Evolutionary conservation across 1,140 invertebrate species (phyloP).

Genomic region (Episyrphus balteatus): DNA sequence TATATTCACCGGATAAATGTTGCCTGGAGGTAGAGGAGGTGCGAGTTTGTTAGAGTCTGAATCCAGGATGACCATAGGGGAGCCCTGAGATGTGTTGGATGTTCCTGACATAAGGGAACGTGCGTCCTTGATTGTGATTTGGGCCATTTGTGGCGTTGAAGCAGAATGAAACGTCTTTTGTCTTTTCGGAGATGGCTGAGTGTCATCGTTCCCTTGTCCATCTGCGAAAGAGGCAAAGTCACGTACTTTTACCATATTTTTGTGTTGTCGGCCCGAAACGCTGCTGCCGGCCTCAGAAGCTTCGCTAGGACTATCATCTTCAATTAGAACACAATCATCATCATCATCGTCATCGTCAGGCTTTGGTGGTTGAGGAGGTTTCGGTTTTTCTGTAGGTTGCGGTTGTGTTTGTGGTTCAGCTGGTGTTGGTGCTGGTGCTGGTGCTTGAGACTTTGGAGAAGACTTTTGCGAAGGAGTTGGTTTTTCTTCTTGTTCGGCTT

Average conservation of each 20-base stretch:
- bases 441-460: slow-evolving; percentile 1
- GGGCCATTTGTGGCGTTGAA: slow-evolving; percentile 12
- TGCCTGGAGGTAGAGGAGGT: neutral
- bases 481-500: slow-evolving; percentile 16
- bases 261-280: slow-evolving; percentile 6
- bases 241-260: slow-evolving; percentile 17
- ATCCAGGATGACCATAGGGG: slow-evolving; percentile 4
- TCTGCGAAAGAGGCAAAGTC: slow-evolving; percentile 13
- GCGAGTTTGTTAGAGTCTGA: neutral
- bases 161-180: slow-evolving; percentile 20
- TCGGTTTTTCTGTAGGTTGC: slow-evolving; percentile 10
- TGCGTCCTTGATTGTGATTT: slow-evolving; percentile 33
- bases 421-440: slow-evolving; percentile 2
- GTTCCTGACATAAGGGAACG: slow-evolving; percentile 28
- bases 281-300: slow-evolving; percentile 40
- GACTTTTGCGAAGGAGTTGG: slow-evolving; percentile 3
- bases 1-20: slow-evolving; percentile 28
- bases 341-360: slow-evolving; percentile 39
- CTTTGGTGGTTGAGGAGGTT: neutral
- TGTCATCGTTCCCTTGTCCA: slow-evolving; percentile 13
- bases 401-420: slow-evolving; percentile 5
- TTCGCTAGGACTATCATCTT: slow-evolving; percentile 40
- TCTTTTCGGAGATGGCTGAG: slow-evolving; percentile 22
- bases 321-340: slow-evolving; percentile 48
- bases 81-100: slow-evolving; percentile 2